Conservation (phyloP, 2,113 vertebrate genomes). For the Dromaius novaehollandiae region DNA sequence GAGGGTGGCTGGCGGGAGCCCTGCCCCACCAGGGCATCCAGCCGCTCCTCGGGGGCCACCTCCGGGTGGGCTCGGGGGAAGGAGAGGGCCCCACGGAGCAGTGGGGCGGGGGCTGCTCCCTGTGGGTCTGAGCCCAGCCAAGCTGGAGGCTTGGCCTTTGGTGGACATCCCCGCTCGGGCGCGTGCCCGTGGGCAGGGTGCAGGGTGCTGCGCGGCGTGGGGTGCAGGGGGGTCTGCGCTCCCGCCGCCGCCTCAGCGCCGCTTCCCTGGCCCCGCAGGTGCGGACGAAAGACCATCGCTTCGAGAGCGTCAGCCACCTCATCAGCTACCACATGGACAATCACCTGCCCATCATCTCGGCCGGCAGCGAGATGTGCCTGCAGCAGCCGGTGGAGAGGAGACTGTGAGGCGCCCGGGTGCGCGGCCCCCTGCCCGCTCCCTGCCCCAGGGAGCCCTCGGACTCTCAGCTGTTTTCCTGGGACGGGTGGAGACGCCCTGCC, state of each 20-base stretch:
- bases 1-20: background rate
- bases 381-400: conserved; percentile 94
- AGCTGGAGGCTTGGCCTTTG: rapidly evolving
- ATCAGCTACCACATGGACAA: conserved; percentile 99
- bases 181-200: no score
- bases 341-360: conserved; percentile 95
- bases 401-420: conserved; percentile 70
- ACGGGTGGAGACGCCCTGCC: background rate
- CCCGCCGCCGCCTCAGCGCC: background rate
- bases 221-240: no score
- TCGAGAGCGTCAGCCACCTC: conserved; percentile 96
- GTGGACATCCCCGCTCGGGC: rapidly evolving
- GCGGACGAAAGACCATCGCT: conserved; percentile 95
- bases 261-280: conserved; percentile 75
- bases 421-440: background rate
- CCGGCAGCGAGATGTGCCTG: conserved; percentile 95
- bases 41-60: rapidly evolving
- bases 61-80: background rate
- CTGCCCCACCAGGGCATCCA: no score
- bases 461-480: background rate
- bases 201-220: no score
- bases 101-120: background rate
- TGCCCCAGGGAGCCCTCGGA: background rate
- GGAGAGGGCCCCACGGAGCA: background rate
- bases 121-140: background rate